These are phyloP conservation scores for Morpho achilles DNA, from an alignment of 2,888 invertebrate species.

Conservation along the genomic window DNA sequence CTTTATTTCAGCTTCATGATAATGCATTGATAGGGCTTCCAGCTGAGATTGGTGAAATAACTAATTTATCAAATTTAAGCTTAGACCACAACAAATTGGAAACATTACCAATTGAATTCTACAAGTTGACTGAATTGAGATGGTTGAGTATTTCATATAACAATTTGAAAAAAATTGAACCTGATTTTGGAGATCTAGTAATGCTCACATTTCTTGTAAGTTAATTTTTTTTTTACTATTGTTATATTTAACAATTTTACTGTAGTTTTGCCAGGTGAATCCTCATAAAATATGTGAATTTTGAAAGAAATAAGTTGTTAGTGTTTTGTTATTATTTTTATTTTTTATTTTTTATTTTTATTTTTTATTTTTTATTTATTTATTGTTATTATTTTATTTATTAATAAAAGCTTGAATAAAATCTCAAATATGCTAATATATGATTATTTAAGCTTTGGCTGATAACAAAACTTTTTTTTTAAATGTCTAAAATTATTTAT, in stretches of 20 bases:
- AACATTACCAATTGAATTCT: conserved; percentile 82
- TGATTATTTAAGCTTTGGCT: too few species aligned
- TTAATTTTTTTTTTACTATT: not conserved
- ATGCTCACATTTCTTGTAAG: conserved; percentile 81
- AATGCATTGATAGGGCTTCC: conserved; percentile 88
- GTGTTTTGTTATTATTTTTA: not conserved
- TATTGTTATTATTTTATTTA: too few species aligned
- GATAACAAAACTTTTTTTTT: too few species aligned
- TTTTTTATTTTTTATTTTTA: too few species aligned
- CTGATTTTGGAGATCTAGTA: conserved; percentile 87
- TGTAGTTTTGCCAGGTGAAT: too few species aligned
- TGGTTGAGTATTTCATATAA: conserved; percentile 88
- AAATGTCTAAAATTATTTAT: too few species aligned
- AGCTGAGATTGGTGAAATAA: conserved; percentile 84
- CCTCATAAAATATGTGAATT: too few species aligned
- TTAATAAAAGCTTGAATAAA: too few species aligned
- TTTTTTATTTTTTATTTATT: not conserved
- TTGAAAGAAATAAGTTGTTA: too few species aligned
- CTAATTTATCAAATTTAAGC: conserved; percentile 82
- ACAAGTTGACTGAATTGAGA: conserved; percentile 83
- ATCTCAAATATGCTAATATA: too few species aligned
- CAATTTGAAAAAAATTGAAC: conserved; percentile 81
- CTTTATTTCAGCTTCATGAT: conserved; percentile 85
- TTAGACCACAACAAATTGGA: conserved; percentile 84
- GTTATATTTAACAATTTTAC: too few species aligned